A percentile compares a stretch with the other conserved stretches of the same genome.
These are phyloP conservation scores for Myodes glareolus DNA, from an alignment of 2,113 vertebrate species.

Conservation along the genomic window DNA sequence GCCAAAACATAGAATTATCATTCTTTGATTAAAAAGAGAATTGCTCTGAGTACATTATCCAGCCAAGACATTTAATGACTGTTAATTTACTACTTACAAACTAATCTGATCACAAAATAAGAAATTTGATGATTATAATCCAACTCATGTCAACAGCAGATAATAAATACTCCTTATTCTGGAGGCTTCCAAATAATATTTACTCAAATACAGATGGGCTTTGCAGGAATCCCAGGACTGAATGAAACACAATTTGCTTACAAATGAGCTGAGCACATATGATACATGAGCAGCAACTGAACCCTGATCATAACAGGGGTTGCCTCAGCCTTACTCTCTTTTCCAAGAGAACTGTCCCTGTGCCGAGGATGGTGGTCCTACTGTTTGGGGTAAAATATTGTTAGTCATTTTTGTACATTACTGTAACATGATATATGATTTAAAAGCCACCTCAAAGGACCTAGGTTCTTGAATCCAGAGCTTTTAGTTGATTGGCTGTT, in stretches of 20 bases:
- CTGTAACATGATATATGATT: neutral
- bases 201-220: conserved; percentile 34
- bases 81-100: conserved; percentile 12
- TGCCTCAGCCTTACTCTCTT: neutral
- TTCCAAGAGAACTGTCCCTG: neutral
- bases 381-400: neutral
- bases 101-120: conserved; percentile 33
- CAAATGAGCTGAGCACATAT: neutral
- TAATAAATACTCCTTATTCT: conserved; percentile 47
- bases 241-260: conserved; percentile 3
- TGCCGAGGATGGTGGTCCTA: neutral
- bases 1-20: neutral
- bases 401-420: neutral
- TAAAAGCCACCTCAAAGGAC: neutral
- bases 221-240: neutral
- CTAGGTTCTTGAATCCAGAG: neutral
- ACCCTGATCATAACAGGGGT: neutral
- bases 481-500: neutral
- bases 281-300: neutral
- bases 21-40: neutral
- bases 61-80: neutral
- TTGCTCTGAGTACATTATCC: conserved; percentile 34
- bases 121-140: neutral
- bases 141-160: neutral
- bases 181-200: conserved; percentile 11